Percentiles rank a stretch among this genome's conserved stretches.
These are phyloP conservation scores for Heliconius hortense DNA, from an alignment of 2,888 invertebrate species.

Conservation along the genomic window DNA sequence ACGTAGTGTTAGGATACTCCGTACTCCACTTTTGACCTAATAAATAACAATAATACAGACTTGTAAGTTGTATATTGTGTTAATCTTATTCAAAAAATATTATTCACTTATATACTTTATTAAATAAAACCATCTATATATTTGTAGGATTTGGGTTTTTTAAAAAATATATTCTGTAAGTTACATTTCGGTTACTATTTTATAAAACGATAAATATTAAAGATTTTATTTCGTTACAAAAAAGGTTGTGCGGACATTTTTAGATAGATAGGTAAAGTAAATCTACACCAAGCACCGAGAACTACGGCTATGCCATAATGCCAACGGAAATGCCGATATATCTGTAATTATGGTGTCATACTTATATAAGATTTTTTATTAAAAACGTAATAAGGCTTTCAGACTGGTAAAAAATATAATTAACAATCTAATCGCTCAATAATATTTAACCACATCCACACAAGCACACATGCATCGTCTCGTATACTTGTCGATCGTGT, in stretches of 20 bases:
- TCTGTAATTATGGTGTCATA: constrained; percentile 21
- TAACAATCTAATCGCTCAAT: constrained; percentile 18
- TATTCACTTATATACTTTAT: no score
- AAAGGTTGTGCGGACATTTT: constrained; percentile 6
- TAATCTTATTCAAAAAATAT: no score
- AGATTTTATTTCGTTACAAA: background rate
- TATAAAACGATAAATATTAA: background rate
- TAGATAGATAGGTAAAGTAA: background rate
- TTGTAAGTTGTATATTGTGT: no score
- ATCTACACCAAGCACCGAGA: background rate
- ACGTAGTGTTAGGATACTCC: no score
- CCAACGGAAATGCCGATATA: constrained; percentile 31
- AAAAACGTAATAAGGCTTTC: constrained; percentile 20
- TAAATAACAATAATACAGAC: no score
- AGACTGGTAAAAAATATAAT: constrained; percentile 12
- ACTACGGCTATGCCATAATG: constrained; percentile 17
- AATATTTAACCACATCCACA: constrained; percentile 10
- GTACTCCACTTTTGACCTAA: no score
- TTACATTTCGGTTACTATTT: background rate
- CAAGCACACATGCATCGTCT: background rate
- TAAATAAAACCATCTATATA: no score
- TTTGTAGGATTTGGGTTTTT: no score
- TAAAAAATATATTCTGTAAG: no score
- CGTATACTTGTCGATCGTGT: background rate
- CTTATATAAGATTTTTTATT: constrained; percentile 22